phyloP scores from a whole-genome alignment of 2,113 vertebrate species.

The Malurus elegans region DNA sequence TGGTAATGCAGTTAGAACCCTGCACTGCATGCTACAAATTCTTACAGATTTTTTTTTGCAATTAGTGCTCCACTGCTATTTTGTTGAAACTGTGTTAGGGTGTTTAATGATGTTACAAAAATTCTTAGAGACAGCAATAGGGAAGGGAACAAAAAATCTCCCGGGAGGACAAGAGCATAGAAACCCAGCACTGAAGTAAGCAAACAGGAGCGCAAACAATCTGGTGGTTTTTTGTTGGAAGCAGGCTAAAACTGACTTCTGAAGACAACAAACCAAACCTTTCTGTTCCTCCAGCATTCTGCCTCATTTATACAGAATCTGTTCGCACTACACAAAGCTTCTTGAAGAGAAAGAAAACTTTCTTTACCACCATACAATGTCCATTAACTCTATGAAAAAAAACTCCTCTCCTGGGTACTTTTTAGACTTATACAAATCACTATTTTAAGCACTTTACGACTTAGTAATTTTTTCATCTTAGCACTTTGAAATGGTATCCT shows the following conservation, averaged over 20 bases:
- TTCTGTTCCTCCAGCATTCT: not conserved
- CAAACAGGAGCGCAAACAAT: not conserved
- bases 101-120: not conserved
- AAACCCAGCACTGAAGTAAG: not conserved
- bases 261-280: not conserved
- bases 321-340: not conserved
- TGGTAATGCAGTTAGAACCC: not conserved
- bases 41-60: not conserved
- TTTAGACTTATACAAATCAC: not conserved
- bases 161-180: not conserved
- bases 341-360: not conserved
- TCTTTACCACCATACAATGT: not conserved
- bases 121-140: not conserved
- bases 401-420: not conserved
- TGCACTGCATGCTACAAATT: not conserved
- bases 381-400: not conserved
- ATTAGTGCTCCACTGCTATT: not conserved
- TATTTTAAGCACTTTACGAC: not conserved
- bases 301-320: not conserved
- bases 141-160: not conserved
- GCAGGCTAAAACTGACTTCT: not conserved
- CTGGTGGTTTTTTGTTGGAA: not conserved
- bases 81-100: not conserved
- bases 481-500: not conserved
- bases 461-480: not conserved